A percentile compares a stretch with the other conserved stretches of the same genome.
These are phyloP conservation scores for Caenorhabditis plicata DNA, from an alignment of 2,888 invertebrate genomes.

Conservation along the genomic window DNA sequence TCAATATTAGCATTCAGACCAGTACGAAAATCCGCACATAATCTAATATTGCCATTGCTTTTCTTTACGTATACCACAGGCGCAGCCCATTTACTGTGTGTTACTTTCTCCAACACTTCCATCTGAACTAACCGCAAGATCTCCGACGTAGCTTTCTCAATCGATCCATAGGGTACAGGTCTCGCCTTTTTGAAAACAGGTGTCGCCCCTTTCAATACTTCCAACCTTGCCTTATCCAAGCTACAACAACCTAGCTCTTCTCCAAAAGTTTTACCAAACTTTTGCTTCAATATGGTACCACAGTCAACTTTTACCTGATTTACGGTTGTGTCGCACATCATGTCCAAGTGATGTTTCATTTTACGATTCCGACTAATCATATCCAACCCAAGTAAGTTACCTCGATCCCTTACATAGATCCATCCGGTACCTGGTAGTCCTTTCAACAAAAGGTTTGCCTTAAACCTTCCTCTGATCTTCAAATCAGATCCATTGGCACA, in stretches of 20 bases:
- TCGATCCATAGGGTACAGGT: constrained; percentile 32
- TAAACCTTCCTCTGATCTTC: background rate
- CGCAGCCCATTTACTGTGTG: constrained; percentile 37
- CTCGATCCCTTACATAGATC: background rate
- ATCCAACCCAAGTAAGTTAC: background rate
- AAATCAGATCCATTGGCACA: background rate
- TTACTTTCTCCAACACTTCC: constrained; percentile 25
- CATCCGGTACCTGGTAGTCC: background rate
- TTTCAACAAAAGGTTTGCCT: background rate
- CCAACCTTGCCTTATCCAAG: constrained; percentile 18
- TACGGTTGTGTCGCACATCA: background rate
- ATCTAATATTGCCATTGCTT: constrained; percentile 18
- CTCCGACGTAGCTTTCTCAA: constrained; percentile 29
- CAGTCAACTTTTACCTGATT: background rate
- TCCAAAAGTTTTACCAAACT: background rate
- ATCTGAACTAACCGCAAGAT: constrained; percentile 23
- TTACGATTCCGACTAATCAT: background rate
- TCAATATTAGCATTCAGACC: constrained; percentile 34
- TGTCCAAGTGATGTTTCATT: background rate
- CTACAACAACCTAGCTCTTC: constrained; percentile 18
- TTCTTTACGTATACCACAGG: constrained; percentile 39
- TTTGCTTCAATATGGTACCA: background rate
- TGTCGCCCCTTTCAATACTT: constrained; percentile 17
- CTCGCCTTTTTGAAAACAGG: constrained; percentile 35
- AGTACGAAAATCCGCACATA: constrained; percentile 39